These are phyloP conservation scores for Amitus sp. DNA, from an alignment of 2,888 invertebrate genomes.

Conservation along the genomic window DNA sequence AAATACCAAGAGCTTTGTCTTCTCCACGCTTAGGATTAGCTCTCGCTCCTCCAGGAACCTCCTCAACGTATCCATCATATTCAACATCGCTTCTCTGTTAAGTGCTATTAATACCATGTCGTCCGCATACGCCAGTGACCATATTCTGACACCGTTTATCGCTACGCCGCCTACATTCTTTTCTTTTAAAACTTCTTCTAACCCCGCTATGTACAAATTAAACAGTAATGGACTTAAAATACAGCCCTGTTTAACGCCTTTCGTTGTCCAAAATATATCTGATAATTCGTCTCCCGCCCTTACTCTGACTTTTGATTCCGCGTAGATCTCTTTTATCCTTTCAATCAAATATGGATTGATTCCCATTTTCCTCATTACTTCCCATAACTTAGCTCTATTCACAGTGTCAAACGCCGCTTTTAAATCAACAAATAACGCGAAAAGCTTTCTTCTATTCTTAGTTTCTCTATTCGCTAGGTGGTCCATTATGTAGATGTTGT, in stretches of 20 bases:
- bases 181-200: slow-evolving; percentile 8
- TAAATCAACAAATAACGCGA: no score
- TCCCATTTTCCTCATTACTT: slow-evolving; percentile 16
- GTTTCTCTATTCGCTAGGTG: no score
- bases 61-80: slow-evolving; percentile 14
- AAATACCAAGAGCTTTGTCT: slow-evolving; percentile 26
- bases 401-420: slow-evolving; percentile 40
- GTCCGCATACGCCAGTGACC: slow-evolving; percentile 28
- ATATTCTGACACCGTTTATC: slow-evolving; percentile 12
- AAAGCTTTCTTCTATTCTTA: no score
- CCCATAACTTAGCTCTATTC: slow-evolving; percentile 28
- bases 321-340: slow-evolving; percentile 15
- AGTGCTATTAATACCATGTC: slow-evolving; percentile 18
- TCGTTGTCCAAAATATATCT: slow-evolving; percentile 26
- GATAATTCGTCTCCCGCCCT: slow-evolving; percentile 13
- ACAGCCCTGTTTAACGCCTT: slow-evolving; percentile 40
- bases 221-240: slow-evolving; percentile 38
- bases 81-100: slow-evolving; percentile 11
- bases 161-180: slow-evolving; percentile 15
- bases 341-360: slow-evolving; percentile 11
- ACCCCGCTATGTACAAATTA: slow-evolving; percentile 20
- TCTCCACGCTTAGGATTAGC: slow-evolving; percentile 19
- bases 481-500: no score
- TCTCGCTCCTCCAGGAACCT: slow-evolving; percentile 10
- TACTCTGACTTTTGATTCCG: slow-evolving; percentile 19